Base-by-base conservation (phyloP, 1,140 invertebrate species). In the Himalopsyche phryganea region DNA sequence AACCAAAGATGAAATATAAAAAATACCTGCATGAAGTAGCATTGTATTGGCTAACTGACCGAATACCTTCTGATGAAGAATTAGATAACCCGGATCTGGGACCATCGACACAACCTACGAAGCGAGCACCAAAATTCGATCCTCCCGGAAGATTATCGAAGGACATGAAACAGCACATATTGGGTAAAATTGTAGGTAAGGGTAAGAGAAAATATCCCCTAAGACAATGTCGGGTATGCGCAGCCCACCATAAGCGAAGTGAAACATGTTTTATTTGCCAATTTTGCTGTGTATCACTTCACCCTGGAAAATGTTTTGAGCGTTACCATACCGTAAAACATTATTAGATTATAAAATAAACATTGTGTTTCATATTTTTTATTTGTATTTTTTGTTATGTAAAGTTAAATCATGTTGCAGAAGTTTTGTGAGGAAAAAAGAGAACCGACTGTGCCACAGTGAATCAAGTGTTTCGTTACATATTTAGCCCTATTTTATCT, bases 271-370 rank as follows among this genome's bases (percentile, higher is more conserved):
- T 42, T 32, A 41, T 52, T 41, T 52, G 50, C 32, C 19, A 52
- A 52, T 52, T 42, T 52, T 52, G 50, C 50, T 23, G 32, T 32
- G 38, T 52, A 41, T 18, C 50, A 32, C 40, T 52, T 42, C 50
- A 52, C 40, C 17, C 32, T 41, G 50, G 36, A 40, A 52, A 52
- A 52, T 52, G 50, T 52, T 52, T 52, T 18, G 36, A 52, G 40
- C 19, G 20, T 17, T 52, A 42, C 32, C 50, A 52, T 20, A 42
- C 40, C 13, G 32, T 42, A 40, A 44, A 52, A 42, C 19, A 52
- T 42, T 52, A 52, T 52, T 52, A 50, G 17, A 28, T 50, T 35
- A 32, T 56, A 51, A 38, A 36, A 28, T 68, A 77, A 63, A 47
- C 45, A 28, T 47, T 47, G 28, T 28, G 13, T 47, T 47, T 47